Evolutionary conservation across 1,140 invertebrate species (phyloP).

Genomic region (Gerris buenoi): DNA sequence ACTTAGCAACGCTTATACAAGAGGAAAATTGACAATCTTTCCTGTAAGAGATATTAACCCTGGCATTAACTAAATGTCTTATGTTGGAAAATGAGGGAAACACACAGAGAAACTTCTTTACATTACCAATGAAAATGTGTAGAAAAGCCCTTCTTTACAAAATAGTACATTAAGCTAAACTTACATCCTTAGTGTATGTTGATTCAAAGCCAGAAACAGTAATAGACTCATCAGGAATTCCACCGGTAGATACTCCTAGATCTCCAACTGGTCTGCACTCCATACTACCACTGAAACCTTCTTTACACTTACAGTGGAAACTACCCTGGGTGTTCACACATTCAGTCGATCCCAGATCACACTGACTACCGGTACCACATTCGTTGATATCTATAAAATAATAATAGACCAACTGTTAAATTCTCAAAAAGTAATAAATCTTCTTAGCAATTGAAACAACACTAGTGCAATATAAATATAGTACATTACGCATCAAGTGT

Average conservation of each 20-base stretch:
- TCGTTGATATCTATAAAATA: slow-evolving; percentile 67
- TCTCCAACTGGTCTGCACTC: slow-evolving; percentile 80
- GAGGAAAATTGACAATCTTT: too few relatives aligned
- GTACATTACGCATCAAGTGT: too few relatives aligned
- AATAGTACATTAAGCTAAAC: too few relatives aligned
- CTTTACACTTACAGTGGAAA: slow-evolving; percentile 77
- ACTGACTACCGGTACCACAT: slow-evolving; percentile 72
- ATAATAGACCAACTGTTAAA: slow-evolving; percentile 14
- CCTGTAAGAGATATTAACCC: too few relatives aligned
- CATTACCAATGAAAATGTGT: too few relatives aligned
- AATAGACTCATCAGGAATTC: slow-evolving; percentile 77
- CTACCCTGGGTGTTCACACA: slow-evolving; percentile 82
- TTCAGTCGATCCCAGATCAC: slow-evolving; percentile 76
- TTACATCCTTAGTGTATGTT: slow-evolving; percentile 66
- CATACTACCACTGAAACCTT: slow-evolving; percentile 69
- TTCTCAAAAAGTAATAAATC: slow-evolving; percentile 12
- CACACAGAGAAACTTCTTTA: too few relatives aligned
- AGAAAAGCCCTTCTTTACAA: too few relatives aligned
- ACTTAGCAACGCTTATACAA: too few relatives aligned
- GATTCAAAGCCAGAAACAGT: slow-evolving; percentile 65
- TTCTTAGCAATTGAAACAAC: background rate
- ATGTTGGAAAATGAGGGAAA: too few relatives aligned
- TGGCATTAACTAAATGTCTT: too few relatives aligned
- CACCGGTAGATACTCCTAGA: slow-evolving; percentile 73
- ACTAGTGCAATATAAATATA: too few relatives aligned